Percentiles rank a stretch among this genome's conserved stretches.
These are phyloP conservation scores for Melospiza georgiana DNA, from an alignment of 2,113 vertebrate species.

Conservation along the genomic window DNA sequence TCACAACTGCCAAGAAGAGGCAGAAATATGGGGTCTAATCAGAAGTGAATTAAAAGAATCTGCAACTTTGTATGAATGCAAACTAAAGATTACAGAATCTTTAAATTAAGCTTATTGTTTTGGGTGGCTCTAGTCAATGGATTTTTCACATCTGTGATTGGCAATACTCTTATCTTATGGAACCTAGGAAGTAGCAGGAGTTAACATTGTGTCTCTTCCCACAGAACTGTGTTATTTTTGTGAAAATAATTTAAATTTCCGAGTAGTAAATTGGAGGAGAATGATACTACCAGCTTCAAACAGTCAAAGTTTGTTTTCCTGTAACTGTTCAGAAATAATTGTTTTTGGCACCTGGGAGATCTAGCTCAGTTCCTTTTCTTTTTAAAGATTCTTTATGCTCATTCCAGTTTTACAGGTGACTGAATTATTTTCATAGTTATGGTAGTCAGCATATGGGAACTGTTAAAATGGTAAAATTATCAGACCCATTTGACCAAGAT, in stretches of 20 bases:
- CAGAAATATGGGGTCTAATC: background rate
- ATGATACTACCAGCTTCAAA: background rate
- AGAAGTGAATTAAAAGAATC: background rate
- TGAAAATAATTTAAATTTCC: background rate
- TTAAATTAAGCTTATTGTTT: background rate
- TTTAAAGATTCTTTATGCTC: background rate
- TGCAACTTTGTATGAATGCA: background rate
- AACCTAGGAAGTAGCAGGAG: background rate
- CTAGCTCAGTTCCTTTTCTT: background rate
- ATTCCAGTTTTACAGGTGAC: background rate
- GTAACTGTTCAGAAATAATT: background rate
- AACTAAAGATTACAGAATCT: background rate
- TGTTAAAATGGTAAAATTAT: background rate
- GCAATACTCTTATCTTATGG: background rate
- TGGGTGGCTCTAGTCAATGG: background rate
- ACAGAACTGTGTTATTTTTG: background rate
- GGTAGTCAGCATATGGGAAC: background rate
- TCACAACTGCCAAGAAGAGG: background rate
- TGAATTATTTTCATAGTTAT: background rate
- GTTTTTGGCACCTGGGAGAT: background rate
- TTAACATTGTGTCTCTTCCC: background rate
- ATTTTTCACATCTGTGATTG: background rate
- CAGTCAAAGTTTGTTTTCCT: background rate
- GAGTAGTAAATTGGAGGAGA: background rate
- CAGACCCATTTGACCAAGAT: background rate